Evolutionary conservation across 35 echinoderm and acorn worm genomes (phyloP).

Genomic region (Strongylocentrotus purpuratus): DNA sequence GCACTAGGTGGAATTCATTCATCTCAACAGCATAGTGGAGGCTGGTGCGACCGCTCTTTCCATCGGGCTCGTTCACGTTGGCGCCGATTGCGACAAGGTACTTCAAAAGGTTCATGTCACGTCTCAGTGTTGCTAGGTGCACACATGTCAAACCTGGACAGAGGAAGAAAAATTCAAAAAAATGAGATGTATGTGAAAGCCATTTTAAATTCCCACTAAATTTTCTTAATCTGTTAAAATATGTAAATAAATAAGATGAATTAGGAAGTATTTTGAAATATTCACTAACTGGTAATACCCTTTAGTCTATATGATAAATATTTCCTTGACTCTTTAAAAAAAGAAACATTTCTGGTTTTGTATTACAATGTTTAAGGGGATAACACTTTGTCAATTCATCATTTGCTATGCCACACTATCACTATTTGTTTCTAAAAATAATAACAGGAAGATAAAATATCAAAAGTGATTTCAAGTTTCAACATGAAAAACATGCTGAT

Average conservation of each 20-base stretch:
- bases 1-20: slow-evolving; percentile 59
- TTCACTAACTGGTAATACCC: no score
- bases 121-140: slow-evolving; percentile 68
- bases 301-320: no score
- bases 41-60: slow-evolving; percentile 85
- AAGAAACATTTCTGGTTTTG: no score
- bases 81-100: slow-evolving; percentile 70
- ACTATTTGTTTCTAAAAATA: not conserved
- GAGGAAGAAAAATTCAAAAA: slow-evolving; percentile 14
- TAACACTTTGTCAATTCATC: not conserved
- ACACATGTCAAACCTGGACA: slow-evolving; percentile 84
- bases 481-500: not conserved
- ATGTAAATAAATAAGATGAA: no score
- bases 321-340: no score
- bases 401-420: not conserved
- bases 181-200: not conserved
- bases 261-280: no score
- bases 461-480: not conserved
- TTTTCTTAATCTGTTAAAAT: no score
- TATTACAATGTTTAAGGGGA: no score
- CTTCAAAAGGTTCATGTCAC: slow-evolving; percentile 48
- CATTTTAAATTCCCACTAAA: no score
- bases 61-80: slow-evolving; percentile 83
- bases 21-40: slow-evolving; percentile 88
- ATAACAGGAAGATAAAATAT: not conserved